Base-by-base conservation (phyloP, 2,113 vertebrate genomes). In the Actenoides hombroni region DNA sequence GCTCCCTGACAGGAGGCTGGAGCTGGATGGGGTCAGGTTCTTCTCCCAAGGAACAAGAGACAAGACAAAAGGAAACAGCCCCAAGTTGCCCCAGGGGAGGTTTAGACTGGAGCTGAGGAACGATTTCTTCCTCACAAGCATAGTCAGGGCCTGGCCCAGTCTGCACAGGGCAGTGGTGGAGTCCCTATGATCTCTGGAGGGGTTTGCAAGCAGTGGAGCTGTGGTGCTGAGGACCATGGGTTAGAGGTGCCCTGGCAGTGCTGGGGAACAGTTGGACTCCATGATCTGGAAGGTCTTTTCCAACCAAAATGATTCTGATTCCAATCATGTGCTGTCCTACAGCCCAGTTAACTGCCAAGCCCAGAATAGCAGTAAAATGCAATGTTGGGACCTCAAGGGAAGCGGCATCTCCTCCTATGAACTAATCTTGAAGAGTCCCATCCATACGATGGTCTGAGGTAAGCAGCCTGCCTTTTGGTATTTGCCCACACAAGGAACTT, bases 321-420 rank as follows among this genome's bases (percentile, higher is more conserved):
- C 64, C 23, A 67, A 44, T 19, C 12, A 24, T 19, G 46, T 39
- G 31, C 60, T 79, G 28, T 35, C 67, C 14, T 20, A 33, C 51
- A 56, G 59, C 39, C 46, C 23, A 48, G 57, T 44, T 46, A 40
- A 37, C 9, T 4, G 9, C 6, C 60, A 61, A 35, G 63, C 40
- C 53, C 61, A 53, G 11, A 79, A 53, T 2, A 91, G 87, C 44
- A 19, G 40, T 57, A 29, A 88, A 92, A 60, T 25, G 37, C 69
- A 44, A 2, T 2, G 18, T 0, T n/a, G 39, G 77, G 67, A 79
- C 31, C 26, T 24, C 2, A 1, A 35, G 49, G 49, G 37, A 40
- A 33, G 8, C 4, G 5, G 42, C 3, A 35, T 61, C 44, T 93
- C 82, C 82, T 79, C 48, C 75, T 83, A n/a, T 0, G 8, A 90